phyloP scores from a whole-genome alignment of 1,140 invertebrate species.

The Triops longicaudatus region DNA sequence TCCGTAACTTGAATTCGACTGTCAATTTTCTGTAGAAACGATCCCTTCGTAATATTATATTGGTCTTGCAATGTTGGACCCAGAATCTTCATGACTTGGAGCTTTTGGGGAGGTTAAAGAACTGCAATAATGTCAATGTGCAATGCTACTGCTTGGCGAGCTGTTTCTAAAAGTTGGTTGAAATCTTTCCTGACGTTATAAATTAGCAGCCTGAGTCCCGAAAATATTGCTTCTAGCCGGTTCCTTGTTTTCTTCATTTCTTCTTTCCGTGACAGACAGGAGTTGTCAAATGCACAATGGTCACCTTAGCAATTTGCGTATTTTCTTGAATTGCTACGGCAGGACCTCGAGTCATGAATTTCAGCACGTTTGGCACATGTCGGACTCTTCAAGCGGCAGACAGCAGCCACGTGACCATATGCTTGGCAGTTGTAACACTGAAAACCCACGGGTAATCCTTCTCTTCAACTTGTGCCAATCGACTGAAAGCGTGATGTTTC shows the following conservation, averaged over 20 bases:
- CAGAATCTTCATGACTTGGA: no score
- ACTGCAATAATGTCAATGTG: no score
- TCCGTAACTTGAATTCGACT: no score
- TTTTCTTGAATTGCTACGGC: not conserved
- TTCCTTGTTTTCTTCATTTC: not conserved
- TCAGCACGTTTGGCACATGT: not conserved
- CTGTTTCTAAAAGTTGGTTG: no score
- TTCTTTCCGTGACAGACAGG: not conserved
- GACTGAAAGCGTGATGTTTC: conserved; percentile 16
- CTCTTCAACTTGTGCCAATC: not conserved
- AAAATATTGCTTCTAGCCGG: no score
- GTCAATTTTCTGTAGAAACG: no score
- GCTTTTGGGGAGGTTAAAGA: no score
- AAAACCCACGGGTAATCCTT: not conserved
- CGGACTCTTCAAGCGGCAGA: not conserved
- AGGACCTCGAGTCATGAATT: not conserved
- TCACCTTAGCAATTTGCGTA: conserved; percentile 8
- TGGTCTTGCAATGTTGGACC: no score
- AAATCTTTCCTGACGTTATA: no score
- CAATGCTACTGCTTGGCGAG: no score
- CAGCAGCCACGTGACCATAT: not conserved
- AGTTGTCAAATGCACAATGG: not conserved
- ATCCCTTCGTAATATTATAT: no score
- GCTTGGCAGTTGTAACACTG: conserved; percentile 20
- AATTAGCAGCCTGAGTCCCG: no score